Conservation (phyloP, 2,113 vertebrate genomes). For the Nyctereutes procyonoides region DNA sequence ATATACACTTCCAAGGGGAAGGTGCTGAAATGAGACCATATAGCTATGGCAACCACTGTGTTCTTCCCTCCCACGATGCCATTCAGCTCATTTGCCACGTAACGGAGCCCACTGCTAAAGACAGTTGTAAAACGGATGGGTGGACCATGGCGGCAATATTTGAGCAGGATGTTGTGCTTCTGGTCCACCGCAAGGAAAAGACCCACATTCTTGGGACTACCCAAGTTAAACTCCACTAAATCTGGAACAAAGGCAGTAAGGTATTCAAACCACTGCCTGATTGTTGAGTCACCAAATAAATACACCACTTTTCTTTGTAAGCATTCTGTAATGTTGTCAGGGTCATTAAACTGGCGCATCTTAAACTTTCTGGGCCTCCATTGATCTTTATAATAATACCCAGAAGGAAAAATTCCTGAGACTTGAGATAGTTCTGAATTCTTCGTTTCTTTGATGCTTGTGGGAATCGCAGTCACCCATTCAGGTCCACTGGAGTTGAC, state of each 20-base stretch:
- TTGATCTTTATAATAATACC: constrained; percentile 92
- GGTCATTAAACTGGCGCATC: constrained; percentile 90
- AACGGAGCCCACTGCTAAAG: constrained; percentile 92
- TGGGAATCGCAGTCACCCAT: no score
- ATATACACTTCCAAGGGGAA: constrained; percentile 96
- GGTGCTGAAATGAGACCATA: constrained; percentile 99
- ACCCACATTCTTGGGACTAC: constrained; percentile 95
- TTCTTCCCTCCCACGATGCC: constrained; percentile 93
- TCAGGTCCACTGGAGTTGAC: no score
- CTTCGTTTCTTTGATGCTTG: constrained; percentile 75
- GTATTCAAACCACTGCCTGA: constrained; percentile 98
- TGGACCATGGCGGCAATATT: constrained; percentile 95
- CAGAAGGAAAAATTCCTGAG: constrained; percentile 87
- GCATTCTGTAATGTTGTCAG: constrained; percentile 91
- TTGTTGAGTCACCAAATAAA: constrained; percentile 97
- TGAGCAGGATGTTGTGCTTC: constrained; percentile 92
- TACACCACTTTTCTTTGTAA: constrained; percentile 93
- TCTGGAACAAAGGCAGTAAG: constrained; percentile 92
- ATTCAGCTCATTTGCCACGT: constrained; percentile 95
- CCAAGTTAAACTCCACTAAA: constrained; percentile 93
- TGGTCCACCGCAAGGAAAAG: constrained; percentile 95
- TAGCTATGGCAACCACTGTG: constrained; percentile 92
- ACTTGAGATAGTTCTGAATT: constrained; percentile 77
- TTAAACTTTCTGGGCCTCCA: constrained; percentile 90
- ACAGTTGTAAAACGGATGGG: constrained; percentile 96